phyloP scores from a whole-genome alignment of 2,113 vertebrate genomes.

The Sapajus apella region DNA sequence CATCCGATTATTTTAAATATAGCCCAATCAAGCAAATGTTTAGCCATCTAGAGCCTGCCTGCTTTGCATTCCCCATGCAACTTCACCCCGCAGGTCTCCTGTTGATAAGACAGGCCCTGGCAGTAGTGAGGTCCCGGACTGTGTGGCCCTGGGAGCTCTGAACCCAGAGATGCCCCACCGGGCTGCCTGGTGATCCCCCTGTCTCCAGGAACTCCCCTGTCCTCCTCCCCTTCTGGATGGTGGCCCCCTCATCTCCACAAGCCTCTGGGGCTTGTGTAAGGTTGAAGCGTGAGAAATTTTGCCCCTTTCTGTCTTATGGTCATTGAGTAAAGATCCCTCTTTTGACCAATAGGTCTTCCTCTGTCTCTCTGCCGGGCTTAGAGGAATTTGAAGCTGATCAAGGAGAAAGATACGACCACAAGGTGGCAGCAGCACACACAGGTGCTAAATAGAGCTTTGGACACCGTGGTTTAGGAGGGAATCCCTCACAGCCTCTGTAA shows the following conservation, averaged over 20 bases:
- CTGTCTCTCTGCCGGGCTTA: not conserved
- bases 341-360: not conserved
- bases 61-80: not conserved
- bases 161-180: not conserved
- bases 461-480: not conserved
- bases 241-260: not conserved
- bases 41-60: not conserved
- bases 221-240: not conserved
- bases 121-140: not conserved
- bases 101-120: not conserved
- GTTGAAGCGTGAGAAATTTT: not conserved
- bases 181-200: not conserved
- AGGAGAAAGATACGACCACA: not conserved
- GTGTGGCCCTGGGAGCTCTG: not conserved
- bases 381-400: not conserved
- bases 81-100: not conserved
- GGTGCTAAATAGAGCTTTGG: not conserved
- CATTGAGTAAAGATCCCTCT: not conserved
- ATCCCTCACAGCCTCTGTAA: not conserved
- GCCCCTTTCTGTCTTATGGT: not conserved
- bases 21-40: not conserved
- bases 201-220: not conserved
- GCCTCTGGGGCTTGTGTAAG: not conserved
- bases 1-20: not conserved
- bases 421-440: not conserved